These are phyloP conservation scores for Danionella cerebrum DNA, from an alignment of 2,113 vertebrate genomes.

Conservation along the genomic window DNA sequence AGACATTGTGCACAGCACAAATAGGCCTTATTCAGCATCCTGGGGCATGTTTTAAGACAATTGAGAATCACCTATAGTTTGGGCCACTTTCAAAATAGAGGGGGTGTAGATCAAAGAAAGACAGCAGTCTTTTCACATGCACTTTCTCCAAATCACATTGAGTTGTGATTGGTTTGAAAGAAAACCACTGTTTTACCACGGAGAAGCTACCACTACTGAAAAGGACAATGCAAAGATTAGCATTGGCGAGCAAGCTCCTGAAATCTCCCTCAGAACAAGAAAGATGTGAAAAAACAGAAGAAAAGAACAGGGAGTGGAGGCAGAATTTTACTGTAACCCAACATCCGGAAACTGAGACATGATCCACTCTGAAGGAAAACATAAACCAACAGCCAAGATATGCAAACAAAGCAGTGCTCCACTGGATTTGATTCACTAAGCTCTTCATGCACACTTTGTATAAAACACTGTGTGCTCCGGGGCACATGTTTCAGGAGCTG, in stretches of 20 bases:
- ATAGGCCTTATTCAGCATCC: conserved; percentile 52
- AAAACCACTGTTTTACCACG: conserved; percentile 70
- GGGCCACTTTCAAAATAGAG: conserved; percentile 40
- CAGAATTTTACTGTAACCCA: conserved; percentile 55
- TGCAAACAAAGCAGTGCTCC: not conserved
- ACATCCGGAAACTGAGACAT: conserved; percentile 39
- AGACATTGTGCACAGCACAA: conserved; percentile 20
- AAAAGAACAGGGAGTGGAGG: conserved; percentile 55
- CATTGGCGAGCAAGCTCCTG: conserved; percentile 73
- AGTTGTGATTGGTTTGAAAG: conserved; percentile 67
- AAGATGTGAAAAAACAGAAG: conserved; percentile 69
- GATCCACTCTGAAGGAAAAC: conserved; percentile 21
- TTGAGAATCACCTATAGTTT: conserved; percentile 51
- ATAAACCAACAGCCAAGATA: not conserved
- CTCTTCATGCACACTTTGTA: not conserved
- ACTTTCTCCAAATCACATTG: conserved; percentile 72
- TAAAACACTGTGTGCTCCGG: not conserved
- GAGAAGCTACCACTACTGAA: conserved; percentile 76
- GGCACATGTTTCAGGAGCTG: not conserved
- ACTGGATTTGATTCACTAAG: not conserved
- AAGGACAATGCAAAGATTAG: conserved; percentile 78
- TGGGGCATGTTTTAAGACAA: conserved; percentile 35
- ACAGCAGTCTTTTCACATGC: conserved; percentile 70
- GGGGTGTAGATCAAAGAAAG: conserved; percentile 75
- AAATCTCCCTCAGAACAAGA: conserved; percentile 70